Base-by-base conservation (phyloP, 2,797 vertebrate genomes). In the Anomalospiza imberbis region DNA sequence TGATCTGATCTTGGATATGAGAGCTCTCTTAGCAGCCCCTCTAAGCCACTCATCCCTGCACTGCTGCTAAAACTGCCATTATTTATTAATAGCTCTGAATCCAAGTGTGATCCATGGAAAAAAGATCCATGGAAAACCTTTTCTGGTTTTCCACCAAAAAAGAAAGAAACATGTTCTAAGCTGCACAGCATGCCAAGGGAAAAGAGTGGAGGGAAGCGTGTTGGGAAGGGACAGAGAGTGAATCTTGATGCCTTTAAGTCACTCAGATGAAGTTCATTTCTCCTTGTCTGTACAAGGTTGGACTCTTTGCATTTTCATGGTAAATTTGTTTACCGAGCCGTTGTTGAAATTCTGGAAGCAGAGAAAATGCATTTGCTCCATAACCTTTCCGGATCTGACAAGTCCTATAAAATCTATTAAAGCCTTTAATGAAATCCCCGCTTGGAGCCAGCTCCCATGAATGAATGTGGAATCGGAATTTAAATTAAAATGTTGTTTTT, bases 271-370 rank as follows among this genome's bases (percentile, higher is more conserved):
- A 95, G 89, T 92, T 94, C 89, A 68, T 85, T 94, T 94, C 86
- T 91, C 88, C 93, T 92, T 63, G 87, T 90, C 93, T 74, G 63
- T 80, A 60, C 68, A 84, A 97, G 98, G 96, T 97, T 97, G 97
- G 98, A 96, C 55, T 86, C 98, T 98, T 97, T 97, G 97, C 97
- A 98, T 98, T 99, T 99, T 98, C 98, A 98, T 96, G 94, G 97
- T 97, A 98, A 98, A 98, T 99, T 98, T 98, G 98, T 98, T 98
- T 98, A 96, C 97, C 53, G 97, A 97, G 94, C 89, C 40, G 78
- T 93, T 93, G 96, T 96, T 96, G 96, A 97, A 95, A 97, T 97
- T 96, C 97, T 96, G 94, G 93, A 97, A 97, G 98, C 97, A 97
- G 97, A 98, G 97, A 98, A 98, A 98, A 98, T 96, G 97, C 97